Percentiles rank a stretch among this genome's conserved stretches.
phyloP scores from a whole-genome alignment of 1,140 invertebrate genomes.

The Vanessa tameamea region DNA sequence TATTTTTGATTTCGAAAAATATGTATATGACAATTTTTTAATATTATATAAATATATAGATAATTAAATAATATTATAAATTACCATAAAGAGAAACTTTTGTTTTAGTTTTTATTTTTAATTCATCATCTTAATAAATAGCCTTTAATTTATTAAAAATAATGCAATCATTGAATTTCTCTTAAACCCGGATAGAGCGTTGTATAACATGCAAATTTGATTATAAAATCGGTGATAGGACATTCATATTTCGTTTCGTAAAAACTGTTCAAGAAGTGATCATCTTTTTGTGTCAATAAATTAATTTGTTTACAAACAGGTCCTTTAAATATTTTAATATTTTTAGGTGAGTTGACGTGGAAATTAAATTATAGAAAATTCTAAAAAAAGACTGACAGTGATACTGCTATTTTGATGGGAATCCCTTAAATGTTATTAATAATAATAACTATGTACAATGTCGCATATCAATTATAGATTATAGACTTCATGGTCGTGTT shows the following conservation, averaged over 20 bases:
- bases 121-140: neutral
- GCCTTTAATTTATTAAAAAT: neutral
- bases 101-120: neutral
- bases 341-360: too few relatives aligned
- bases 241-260: slow-evolving; percentile 15
- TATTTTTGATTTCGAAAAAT: neutral
- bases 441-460: too few relatives aligned
- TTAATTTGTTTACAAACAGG: neutral
- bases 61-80: too few relatives aligned
- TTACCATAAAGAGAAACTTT: neutral
- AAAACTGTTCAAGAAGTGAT: slow-evolving; percentile 18
- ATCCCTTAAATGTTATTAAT: too few relatives aligned
- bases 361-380: too few relatives aligned
- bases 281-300: slow-evolving; percentile 14
- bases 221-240: slow-evolving; percentile 20
- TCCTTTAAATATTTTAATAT: neutral
- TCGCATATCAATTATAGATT: too few relatives aligned
- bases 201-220: slow-evolving; percentile 20
- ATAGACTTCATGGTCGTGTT: too few relatives aligned
- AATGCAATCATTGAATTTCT: slow-evolving; percentile 6
- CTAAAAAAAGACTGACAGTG: too few relatives aligned
- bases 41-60: neutral
- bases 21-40: neutral
- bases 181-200: neutral
- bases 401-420: too few relatives aligned